A percentile compares a stretch with the other conserved stretches of the same genome.
Conservation (phyloP, 2,888 invertebrate genomes). For the Aphidoletes aphidimyza region DNA sequence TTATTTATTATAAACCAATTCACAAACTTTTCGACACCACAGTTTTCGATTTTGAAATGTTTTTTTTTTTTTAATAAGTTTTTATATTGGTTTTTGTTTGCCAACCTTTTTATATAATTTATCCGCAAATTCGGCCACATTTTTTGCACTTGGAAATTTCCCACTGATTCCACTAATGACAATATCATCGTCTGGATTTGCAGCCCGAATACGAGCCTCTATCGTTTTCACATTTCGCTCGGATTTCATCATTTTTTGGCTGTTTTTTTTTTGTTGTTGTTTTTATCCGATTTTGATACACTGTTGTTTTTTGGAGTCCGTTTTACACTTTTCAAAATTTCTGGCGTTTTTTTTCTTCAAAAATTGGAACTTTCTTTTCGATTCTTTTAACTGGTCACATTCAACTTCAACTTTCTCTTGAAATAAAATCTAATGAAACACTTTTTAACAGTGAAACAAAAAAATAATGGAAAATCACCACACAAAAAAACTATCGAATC, state of each 20-base stretch:
- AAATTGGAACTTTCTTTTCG: background rate
- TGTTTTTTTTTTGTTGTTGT: too few relatives aligned
- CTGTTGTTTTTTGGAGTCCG: too few relatives aligned
- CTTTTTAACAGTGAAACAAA: too few relatives aligned
- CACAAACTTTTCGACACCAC: too few relatives aligned
- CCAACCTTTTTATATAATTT: conserved; percentile 80
- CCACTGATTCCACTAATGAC: conserved; percentile 77
- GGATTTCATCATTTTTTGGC: background rate
- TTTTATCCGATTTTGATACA: background rate
- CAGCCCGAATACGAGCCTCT: background rate
- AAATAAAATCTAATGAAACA: too few relatives aligned
- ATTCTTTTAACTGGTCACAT: too few relatives aligned
- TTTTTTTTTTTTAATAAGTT: too few relatives aligned
- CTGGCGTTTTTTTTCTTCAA: background rate
- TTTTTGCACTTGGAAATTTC: conserved; percentile 81
- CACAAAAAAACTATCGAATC: too few relatives aligned
- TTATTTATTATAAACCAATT: background rate
- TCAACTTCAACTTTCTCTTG: too few relatives aligned
- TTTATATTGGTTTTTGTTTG: conserved; percentile 25
- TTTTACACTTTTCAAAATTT: background rate
- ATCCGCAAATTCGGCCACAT: conserved; percentile 75
- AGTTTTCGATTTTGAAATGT: too few relatives aligned
- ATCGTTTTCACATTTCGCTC: background rate
- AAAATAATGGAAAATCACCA: too few relatives aligned
- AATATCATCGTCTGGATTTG: conserved; percentile 70